phyloP scores from a whole-genome alignment of 2,888 invertebrate genomes.

The Cabera pusaria region DNA sequence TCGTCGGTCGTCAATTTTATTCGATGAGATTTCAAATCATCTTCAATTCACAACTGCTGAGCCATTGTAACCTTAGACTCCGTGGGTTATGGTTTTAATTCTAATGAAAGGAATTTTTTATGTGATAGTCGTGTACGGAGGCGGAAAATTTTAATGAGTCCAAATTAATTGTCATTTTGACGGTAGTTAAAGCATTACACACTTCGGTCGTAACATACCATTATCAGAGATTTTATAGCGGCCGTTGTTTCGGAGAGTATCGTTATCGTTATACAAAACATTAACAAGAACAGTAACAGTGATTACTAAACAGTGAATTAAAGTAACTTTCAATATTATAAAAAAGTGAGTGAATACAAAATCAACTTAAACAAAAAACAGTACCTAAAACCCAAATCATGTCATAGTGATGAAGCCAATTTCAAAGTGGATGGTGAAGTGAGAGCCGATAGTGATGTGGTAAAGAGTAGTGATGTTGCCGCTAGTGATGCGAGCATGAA shows the following conservation, averaged over 20 bases:
- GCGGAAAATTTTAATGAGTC: conserved; percentile 59
- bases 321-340: no score
- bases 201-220: conserved; percentile 43
- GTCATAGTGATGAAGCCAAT: no score
- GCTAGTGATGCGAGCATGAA: conserved; percentile 57
- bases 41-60: conserved; percentile 14
- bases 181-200: conserved; percentile 39
- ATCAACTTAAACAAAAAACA: background rate
- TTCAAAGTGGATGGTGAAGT: no score
- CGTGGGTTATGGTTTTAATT: conserved; percentile 1
- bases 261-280: conserved; percentile 10
- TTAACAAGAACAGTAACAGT: no score
- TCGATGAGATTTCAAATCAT: conserved; percentile 65
- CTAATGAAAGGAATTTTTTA: background rate
- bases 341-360: background rate
- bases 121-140: conserved; percentile 33
- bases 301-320: background rate
- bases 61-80: conserved; percentile 25
- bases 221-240: conserved; percentile 30
- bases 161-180: conserved; percentile 69
- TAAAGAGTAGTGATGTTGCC: no score
- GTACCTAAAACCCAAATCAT: background rate
- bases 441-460: conserved; percentile 13
- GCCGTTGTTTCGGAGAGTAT: conserved; percentile 25
- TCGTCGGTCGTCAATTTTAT: conserved; percentile 63